Percentiles rank a stretch among this genome's conserved stretches.
Conservation (phyloP, 2,113 vertebrate species). For the Heteronetta atricapilla region DNA sequence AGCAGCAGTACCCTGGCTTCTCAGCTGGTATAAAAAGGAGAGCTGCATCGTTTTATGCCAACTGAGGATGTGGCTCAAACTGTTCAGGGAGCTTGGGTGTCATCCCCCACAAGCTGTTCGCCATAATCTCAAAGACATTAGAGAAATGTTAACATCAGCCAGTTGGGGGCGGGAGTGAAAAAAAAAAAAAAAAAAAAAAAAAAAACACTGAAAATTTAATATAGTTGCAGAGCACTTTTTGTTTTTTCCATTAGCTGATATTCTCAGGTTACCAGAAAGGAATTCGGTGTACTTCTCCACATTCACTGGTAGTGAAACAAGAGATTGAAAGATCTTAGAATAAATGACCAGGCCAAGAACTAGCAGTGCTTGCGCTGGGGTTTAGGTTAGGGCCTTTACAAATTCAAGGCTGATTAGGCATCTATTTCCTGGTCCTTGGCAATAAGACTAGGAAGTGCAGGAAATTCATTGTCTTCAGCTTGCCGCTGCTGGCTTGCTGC, state of each 20-base stretch:
- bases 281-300: slow-evolving; percentile 35
- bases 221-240: slow-evolving; percentile 32
- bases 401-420: neutral
- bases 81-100: neutral
- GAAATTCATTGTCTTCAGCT: slow-evolving; percentile 4
- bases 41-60: neutral
- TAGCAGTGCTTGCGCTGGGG: neutral
- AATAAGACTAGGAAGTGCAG: slow-evolving; percentile 10
- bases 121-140: slow-evolving; percentile 5
- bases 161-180: slow-evolving; percentile 35
- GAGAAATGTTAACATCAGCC: slow-evolving; percentile 39
- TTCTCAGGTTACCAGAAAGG: slow-evolving; percentile 65
- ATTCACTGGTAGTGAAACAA: slow-evolving; percentile 3
- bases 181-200: slow-evolving; percentile 33
- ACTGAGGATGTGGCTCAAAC: slow-evolving; percentile 4
- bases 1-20: slow-evolving; percentile 3
- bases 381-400: neutral
- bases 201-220: slow-evolving; percentile 44
- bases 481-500: neutral
- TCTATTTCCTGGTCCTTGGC: neutral
- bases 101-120: neutral
- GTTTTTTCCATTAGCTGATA: slow-evolving; percentile 62
- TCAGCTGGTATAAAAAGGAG: neutral
- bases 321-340: slow-evolving; percentile 18
- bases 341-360: neutral